Evolutionary conservation across 2,888 invertebrate genomes (phyloP).

Genomic region (Drosophila anceps): DNA sequence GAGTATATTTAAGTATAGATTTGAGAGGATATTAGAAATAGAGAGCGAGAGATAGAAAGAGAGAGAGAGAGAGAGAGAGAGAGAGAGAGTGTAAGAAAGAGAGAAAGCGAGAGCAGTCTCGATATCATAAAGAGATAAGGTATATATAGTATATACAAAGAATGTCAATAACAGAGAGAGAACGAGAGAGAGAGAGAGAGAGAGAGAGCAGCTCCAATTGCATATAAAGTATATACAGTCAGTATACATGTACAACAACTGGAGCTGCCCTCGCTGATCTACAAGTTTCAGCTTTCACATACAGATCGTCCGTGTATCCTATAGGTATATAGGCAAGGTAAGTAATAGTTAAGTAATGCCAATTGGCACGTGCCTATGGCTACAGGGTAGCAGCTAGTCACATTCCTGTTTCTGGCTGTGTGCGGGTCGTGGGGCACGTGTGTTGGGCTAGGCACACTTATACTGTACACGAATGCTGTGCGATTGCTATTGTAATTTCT

Average conservation of each 20-base stretch:
- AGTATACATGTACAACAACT: too few species aligned
- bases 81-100: background rate
- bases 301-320: too few species aligned
- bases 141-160: too few species aligned
- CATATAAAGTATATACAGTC: too few species aligned
- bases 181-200: background rate
- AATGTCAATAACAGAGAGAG: too few species aligned
- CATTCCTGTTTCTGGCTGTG: background rate
- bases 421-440: constrained; percentile 26
- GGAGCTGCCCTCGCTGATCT: too few species aligned
- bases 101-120: background rate
- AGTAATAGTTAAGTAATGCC: background rate
- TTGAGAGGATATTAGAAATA: background rate
- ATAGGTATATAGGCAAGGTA: too few species aligned
- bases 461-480: background rate
- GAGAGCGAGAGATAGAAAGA: background rate
- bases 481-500: constrained; percentile 36
- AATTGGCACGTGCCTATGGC: background rate
- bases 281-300: background rate
- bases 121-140: too few species aligned
- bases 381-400: background rate
- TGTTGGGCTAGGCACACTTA: constrained; percentile 22
- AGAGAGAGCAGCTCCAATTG: background rate
- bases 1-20: too few species aligned
- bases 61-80: background rate